phyloP scores from a whole-genome alignment of 35 echinoderm and acorn worm genomes.

The Patiria miniata region DNA sequence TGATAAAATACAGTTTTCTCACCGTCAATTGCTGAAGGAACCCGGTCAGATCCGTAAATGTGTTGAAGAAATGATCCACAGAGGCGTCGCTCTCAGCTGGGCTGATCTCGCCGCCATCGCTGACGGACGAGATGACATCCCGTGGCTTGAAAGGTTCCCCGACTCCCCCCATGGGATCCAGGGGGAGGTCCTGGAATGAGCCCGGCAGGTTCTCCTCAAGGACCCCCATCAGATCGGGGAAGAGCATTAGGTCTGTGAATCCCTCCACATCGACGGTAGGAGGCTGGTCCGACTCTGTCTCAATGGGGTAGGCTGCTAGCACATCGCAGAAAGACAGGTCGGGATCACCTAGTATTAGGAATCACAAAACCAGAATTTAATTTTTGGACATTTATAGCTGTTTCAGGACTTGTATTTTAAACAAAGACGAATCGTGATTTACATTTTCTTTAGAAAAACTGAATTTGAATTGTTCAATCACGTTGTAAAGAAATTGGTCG shows the following conservation, averaged over 20 bases:
- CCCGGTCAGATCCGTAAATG: constrained; percentile 52
- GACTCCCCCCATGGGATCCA: neutral
- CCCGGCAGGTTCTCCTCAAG: neutral
- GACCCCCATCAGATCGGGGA: constrained; percentile 54
- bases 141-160: neutral
- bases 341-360: constrained; percentile 19
- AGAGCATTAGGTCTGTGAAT: constrained; percentile 48
- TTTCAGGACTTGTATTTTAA: neutral
- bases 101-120: constrained; percentile 60
- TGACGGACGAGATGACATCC: neutral
- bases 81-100: constrained; percentile 53
- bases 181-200: neutral
- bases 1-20: no score
- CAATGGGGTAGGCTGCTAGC: constrained; percentile 37
- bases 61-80: constrained; percentile 67
- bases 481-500: no score
- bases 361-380: neutral
- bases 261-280: constrained; percentile 43
- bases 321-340: constrained; percentile 51
- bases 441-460: neutral
- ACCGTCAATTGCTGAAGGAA: constrained; percentile 44
- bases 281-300: constrained; percentile 52
- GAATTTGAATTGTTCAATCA: no score
- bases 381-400: neutral
- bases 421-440: neutral